Conservation (phyloP, 23 tunicate species). For the Clavelina lepadiformis region DNA sequence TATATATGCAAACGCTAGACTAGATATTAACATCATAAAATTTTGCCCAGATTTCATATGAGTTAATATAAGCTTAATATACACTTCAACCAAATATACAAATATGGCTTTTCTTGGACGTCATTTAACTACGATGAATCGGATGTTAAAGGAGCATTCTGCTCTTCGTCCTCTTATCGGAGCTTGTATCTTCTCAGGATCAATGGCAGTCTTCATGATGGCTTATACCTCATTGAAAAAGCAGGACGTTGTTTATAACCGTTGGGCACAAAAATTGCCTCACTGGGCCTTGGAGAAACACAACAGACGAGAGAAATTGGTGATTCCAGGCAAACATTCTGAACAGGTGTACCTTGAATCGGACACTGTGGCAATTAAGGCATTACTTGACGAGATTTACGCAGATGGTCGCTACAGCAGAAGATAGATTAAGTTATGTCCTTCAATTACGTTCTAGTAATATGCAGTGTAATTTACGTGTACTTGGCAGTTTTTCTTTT, state of each 20-base stretch:
- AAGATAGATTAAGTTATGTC: too few relatives aligned
- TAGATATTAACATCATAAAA: too few relatives aligned
- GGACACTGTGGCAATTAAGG: background rate
- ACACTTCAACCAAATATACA: too few relatives aligned
- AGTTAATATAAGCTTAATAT: too few relatives aligned
- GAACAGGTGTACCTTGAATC: background rate
- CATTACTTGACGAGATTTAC: background rate
- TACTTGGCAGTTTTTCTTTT: too few relatives aligned
- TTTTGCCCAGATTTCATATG: too few relatives aligned
- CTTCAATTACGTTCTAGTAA: too few relatives aligned
- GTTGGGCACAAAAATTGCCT: conserved; percentile 8
- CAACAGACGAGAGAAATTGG: background rate
- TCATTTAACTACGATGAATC: too few relatives aligned
- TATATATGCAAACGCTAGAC: too few relatives aligned
- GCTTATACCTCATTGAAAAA: conserved; percentile 7
- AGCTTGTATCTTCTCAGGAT: conserved; percentile 11
- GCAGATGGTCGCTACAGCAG: conserved; percentile 9
- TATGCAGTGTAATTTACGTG: too few relatives aligned
- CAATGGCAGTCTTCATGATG: conserved; percentile 15
- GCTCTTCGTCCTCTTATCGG: conserved; percentile 16
- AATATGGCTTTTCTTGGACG: too few relatives aligned
- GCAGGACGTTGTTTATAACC: conserved; percentile 20
- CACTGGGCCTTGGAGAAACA: background rate
- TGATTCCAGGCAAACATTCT: background rate
- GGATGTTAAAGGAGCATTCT: background rate